Evolutionary conservation across 2,888 invertebrate genomes (phyloP), one percentile per base, ranked within the genome.

Genomic region (Athrips mouffetella): DNA sequence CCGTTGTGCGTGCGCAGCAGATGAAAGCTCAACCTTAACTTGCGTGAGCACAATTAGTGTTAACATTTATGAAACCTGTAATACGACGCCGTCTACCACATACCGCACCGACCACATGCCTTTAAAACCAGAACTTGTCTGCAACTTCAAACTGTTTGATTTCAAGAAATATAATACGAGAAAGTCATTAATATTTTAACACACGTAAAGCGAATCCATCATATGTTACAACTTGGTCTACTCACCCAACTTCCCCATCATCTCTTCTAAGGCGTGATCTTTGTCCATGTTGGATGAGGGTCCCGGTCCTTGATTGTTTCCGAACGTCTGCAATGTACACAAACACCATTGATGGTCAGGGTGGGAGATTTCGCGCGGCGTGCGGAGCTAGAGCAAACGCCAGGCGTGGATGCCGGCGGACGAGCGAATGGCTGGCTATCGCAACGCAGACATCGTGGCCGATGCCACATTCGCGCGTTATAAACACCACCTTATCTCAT

Each of bases 211-310:
- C 7, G 8, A 27, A 7, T 21, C 20, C 21, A 21, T 7, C 37
- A 37, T 21, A 37, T 37, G 37, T 21, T 37, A n/a, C n/a, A n/a
- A n/a, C n/a, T 11, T 1, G 8, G 10, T 8, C 10, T 40, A 79
- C 88, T 90, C 64, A 92, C 92, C 92, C 63, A 92, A 78, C 72
- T 91, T 91, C 63, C 90, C 91, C 92, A 92, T 92, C 72, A 92
- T 89, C 60, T 91, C 91, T 67, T 92, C 92, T 48, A 92, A 69
- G 21, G 91, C 91, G 65, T 85, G 89, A 79, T 91, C 91, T 71
- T 91, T 90, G 66, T 91, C 91, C 91, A 91, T 91, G 70, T 45
- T 77, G 58, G 0, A 18, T 16, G 30, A 39, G 3, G 50, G 45
- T 35, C 48, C 50, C 50, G 49, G 52, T 52, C 57, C 58, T 54